These are phyloP conservation scores for Orthosia gothica DNA, from an alignment of 2,888 invertebrate species.

Conservation along the genomic window DNA sequence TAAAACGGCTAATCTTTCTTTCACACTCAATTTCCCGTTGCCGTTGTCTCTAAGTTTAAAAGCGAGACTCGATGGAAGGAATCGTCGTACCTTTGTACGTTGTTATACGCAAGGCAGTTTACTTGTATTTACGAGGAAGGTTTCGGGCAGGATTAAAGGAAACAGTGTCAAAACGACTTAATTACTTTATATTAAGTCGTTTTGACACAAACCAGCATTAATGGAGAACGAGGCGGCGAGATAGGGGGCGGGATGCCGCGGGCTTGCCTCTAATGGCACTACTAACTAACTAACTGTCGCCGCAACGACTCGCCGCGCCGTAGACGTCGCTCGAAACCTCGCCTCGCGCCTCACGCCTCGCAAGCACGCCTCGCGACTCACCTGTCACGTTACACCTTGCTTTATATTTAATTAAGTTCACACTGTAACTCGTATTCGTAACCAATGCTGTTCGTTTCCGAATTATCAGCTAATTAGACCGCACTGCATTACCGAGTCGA, in stretches of 20 bases:
- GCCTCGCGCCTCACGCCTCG: conserved; percentile 47
- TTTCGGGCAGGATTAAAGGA: conserved; percentile 77
- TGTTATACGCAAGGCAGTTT: conserved; percentile 63
- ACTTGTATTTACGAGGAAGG: conserved; percentile 63
- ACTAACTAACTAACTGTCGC: conserved; percentile 87
- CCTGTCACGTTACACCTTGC: conserved; percentile 76
- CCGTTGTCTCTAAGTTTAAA: conserved; percentile 62
- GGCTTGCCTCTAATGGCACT: conserved; percentile 85
- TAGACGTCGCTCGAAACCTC: conserved; percentile 70
- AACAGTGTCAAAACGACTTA: conserved; percentile 80
- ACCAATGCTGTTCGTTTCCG: conserved; percentile 71
- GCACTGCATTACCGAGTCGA: conserved; percentile 69
- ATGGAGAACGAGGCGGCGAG: conserved; percentile 81
- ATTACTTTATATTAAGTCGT: conserved; percentile 86
- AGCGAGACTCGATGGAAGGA: conserved; percentile 55
- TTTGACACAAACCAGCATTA: conserved; percentile 86
- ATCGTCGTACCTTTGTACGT: conserved; percentile 42
- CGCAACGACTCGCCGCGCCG: conserved; percentile 81
- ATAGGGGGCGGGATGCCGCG: conserved; percentile 78
- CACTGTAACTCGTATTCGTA: conserved; percentile 66
- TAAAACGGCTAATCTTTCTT: conserved; percentile 68
- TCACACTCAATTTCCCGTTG: conserved; percentile 67
- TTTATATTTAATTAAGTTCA: conserved; percentile 79
- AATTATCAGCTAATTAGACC: conserved; percentile 79
- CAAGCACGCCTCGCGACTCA: conserved; percentile 63